These are phyloP conservation scores for Agonum fuliginosum DNA, from an alignment of 2,888 invertebrate species.

Conservation along the genomic window DNA sequence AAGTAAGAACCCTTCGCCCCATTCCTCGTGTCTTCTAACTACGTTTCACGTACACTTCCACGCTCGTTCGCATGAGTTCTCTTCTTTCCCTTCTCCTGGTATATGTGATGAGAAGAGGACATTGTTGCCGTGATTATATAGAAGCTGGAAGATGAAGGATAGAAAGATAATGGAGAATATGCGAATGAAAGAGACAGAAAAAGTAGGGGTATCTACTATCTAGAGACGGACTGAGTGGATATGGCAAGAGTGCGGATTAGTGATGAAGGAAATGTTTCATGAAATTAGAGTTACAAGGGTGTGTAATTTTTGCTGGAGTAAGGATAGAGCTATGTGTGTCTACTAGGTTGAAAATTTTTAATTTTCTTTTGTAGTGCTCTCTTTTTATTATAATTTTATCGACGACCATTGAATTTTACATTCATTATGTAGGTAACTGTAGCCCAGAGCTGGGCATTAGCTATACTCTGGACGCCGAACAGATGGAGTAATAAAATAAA, in stretches of 20 bases:
- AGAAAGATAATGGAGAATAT: neutral
- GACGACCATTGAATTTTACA: no score
- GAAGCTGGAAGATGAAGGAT: neutral
- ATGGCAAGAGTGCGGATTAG: neutral
- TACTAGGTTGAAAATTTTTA: no score
- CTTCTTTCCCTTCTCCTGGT: no score
- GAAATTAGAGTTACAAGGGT: constrained; percentile 5
- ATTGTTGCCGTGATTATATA: neutral
- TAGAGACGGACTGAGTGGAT: neutral
- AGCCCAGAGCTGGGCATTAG: no score
- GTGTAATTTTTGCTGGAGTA: constrained; percentile 8
- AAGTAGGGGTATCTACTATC: neutral
- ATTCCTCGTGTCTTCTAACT: neutral
- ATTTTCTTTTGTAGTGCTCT: no score
- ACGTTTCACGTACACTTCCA: no score
- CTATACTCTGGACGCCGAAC: no score
- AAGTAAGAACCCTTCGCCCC: neutral
- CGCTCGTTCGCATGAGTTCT: no score
- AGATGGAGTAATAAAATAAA: no score
- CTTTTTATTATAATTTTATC: no score
- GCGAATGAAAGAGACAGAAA: neutral
- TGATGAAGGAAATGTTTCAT: constrained; percentile 31
- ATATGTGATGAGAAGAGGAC: constrained; percentile 5
- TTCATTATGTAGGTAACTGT: no score
- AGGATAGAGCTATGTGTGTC: no score